Evolutionary conservation across 2,113 vertebrate genomes (phyloP).

Genomic region (Terrapene triunguis): DNA sequence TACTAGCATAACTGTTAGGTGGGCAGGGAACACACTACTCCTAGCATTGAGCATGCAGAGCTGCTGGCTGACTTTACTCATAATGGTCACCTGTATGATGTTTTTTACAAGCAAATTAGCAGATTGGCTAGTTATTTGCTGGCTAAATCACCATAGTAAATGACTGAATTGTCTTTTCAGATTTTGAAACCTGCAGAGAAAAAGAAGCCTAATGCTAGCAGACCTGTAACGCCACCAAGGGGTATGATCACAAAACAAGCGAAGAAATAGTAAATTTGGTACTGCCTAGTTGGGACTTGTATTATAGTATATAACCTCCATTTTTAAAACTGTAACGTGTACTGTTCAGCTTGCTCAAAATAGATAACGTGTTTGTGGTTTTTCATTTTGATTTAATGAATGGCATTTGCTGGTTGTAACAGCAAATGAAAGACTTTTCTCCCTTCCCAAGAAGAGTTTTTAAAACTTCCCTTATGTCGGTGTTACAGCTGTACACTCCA

Average conservation of each 20-base stretch:
- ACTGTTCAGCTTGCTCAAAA: conserved; percentile 85
- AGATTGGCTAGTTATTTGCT: neutral
- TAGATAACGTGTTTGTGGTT: conserved; percentile 84
- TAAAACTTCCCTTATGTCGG: conserved; percentile 76
- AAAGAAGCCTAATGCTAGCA: conserved; percentile 97
- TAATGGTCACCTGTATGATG: accelerated
- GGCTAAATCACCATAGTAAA: neutral
- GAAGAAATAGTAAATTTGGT: conserved; percentile 90
- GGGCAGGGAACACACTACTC: neutral
- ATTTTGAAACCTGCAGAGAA: conserved; percentile 99
- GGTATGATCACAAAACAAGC: conserved; percentile 98
- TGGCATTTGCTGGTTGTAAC: conserved; percentile 84
- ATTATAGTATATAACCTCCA: conserved; percentile 83
- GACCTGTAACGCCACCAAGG: conserved; percentile 95
- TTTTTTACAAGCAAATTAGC: neutral
- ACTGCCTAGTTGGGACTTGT: conserved; percentile 83
- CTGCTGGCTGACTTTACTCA: neutral
- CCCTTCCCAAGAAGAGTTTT: conserved; percentile 74
- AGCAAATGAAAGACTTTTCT: conserved; percentile 77
- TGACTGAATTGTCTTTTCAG: conserved; percentile 73
- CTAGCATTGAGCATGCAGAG: accelerated
- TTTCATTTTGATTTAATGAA: conserved; percentile 73
- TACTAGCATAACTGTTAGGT: accelerated
- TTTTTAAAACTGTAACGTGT: conserved; percentile 85
- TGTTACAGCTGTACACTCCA: conserved; percentile 88